Base-by-base conservation (phyloP, 2,113 vertebrate species). In the Sceloporus undulatus region DNA sequence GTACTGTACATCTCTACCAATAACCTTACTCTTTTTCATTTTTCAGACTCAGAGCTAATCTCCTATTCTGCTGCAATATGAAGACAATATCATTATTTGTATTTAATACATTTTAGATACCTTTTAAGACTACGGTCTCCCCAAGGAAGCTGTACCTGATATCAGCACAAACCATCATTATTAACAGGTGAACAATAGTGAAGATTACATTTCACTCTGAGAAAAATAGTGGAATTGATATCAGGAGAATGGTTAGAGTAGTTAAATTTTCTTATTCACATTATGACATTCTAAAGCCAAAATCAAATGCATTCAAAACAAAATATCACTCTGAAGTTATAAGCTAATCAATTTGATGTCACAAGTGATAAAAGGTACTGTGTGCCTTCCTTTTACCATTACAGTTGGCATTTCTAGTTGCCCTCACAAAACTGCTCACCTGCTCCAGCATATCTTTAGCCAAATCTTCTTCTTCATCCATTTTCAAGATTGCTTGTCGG, bases 381-480 rank as follows among this genome's bases (percentile, higher is more conserved):
- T 16, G 6, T 65, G 11, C 10, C 21, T 27, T 34, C 34, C 2
- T 14, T 23, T 52, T 8, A 52, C 74, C 62, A 82, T 73, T 78
- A 40, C 54, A 85, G 59, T 2, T 8, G 29, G 54, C 79, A 5
- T 21, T 86, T 5, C 6, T 21, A 59, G 62, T 23, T 54, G 59
- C 16, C 3, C 87, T 2, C 54, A 79, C 6, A 79, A 88, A 82
- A 40, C 85, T 82, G 13, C 95, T 96, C 85, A 99, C 99, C 98
- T 99, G 98, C 87, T 99, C 99, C 94, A 99, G 95, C 99, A 99
- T 99, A 89, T 99, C 99, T 96, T 99, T 99, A 0, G 99, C 98
- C 0, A 99, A 95, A 91, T 99, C 99, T 93, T 99, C 99, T 91
- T 98, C 97, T 91, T 99, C 98, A 8, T 99, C 99, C 99, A 99